These are phyloP conservation scores for Rhodeus uyekii DNA, from an alignment of 2,797 vertebrate genomes.

Conservation along the genomic window DNA sequence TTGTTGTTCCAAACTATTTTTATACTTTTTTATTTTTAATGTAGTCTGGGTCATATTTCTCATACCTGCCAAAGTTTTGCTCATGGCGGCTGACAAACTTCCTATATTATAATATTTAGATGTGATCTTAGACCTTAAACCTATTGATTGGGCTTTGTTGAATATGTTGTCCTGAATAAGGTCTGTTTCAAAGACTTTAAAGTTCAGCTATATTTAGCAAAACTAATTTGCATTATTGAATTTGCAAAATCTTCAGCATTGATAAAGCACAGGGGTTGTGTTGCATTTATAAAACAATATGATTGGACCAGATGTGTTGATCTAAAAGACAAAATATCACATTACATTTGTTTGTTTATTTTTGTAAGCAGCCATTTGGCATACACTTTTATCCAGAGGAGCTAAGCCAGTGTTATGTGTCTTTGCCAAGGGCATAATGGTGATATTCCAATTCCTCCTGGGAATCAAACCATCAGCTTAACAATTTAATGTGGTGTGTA, in stretches of 20 bases:
- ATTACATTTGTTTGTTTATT: conserved; percentile 11
- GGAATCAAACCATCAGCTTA: neutral
- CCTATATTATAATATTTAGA: neutral
- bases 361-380: neutral
- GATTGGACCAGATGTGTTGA: neutral
- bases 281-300: neutral
- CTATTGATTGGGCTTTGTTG: neutral
- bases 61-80: neutral
- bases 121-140: neutral
- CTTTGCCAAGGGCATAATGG: neutral
- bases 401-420: neutral
- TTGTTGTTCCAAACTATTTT: neutral
- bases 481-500: neutral
- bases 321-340: conserved; percentile 1
- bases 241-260: neutral
- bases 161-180: neutral
- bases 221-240: neutral
- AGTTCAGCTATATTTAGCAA: neutral
- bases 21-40: neutral
- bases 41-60: neutral
- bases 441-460: neutral
- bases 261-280: neutral
- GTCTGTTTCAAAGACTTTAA: neutral
- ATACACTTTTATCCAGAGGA: neutral
- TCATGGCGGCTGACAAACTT: neutral